Evolutionary conservation across 2,888 invertebrate genomes (phyloP).

Genomic region (Agonopterix heracliana): DNA sequence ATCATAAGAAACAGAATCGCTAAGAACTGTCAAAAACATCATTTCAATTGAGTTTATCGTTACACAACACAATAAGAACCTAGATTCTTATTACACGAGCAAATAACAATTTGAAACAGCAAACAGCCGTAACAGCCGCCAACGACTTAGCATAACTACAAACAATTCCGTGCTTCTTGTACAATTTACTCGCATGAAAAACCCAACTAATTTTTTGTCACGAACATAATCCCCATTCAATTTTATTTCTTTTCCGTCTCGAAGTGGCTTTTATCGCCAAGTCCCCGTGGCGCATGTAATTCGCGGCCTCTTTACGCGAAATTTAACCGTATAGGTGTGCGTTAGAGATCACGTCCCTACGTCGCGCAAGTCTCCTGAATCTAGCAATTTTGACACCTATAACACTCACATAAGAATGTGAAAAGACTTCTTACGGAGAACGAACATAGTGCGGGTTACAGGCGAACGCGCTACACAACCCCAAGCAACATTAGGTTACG

Average conservation of each 20-base stretch:
- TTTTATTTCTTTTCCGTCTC: slow-evolving; percentile 26
- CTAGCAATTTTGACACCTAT: no score
- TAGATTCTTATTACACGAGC: no score
- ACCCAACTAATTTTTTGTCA: slow-evolving; percentile 19
- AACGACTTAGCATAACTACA: no score
- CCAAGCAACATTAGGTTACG: slow-evolving; percentile 43
- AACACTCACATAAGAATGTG: no score
- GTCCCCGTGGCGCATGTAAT: slow-evolving; percentile 15
- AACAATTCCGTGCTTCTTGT: no score
- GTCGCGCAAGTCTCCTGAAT: no score
- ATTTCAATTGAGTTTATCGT: no score
- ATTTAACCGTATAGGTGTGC: slow-evolving; percentile 20
- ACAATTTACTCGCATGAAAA: slow-evolving; percentile 9
- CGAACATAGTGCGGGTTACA: slow-evolving; percentile 12
- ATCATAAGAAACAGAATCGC: no score
- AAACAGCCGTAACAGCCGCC: no score
- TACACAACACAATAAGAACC: no score
- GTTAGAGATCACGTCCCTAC: background rate
- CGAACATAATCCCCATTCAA: slow-evolving; percentile 26
- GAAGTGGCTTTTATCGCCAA: slow-evolving; percentile 20
- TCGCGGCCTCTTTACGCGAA: slow-evolving; percentile 27
- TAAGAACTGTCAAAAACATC: no score
- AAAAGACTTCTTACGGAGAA: background rate
- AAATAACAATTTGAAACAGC: no score
- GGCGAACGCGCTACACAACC: slow-evolving; percentile 23